phyloP scores from a whole-genome alignment of 2,888 invertebrate genomes.

The Odontomyia ornata region DNA sequence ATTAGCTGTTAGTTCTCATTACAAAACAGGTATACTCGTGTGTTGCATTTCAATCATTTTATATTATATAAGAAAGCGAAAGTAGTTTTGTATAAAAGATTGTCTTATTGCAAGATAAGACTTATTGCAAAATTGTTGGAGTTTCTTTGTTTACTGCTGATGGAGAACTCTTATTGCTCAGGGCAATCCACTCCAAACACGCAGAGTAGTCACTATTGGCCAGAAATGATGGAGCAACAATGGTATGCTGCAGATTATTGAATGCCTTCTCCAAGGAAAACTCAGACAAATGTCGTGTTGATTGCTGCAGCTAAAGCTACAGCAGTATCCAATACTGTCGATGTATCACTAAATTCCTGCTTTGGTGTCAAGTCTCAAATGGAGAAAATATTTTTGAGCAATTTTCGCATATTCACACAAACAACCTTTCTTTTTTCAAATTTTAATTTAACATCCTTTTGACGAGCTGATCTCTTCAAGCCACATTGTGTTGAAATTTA shows the following conservation, averaged over 20 bases:
- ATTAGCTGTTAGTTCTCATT: too few species aligned
- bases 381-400: conserved; percentile 76
- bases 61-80: too few species aligned
- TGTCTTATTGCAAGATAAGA: too few species aligned
- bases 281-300: conserved; percentile 80
- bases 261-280: conserved; percentile 70
- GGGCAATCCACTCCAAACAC: conserved; percentile 79
- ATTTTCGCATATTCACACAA: conserved; percentile 69
- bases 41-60: too few species aligned
- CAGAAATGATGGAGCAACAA: conserved; percentile 84
- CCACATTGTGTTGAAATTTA: conserved; percentile 66
- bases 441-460: conserved; percentile 69
- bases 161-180: conserved; percentile 63
- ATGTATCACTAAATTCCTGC: conserved; percentile 54
- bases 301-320: conserved; percentile 75
- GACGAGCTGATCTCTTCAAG: conserved; percentile 65
- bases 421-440: too few species aligned
- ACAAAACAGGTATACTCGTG: too few species aligned
- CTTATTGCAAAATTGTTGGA: too few species aligned
- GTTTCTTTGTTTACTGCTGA: conserved; percentile 65
- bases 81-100: too few species aligned
- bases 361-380: conserved; percentile 64
- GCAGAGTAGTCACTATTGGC: conserved; percentile 85
- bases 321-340: conserved; percentile 62
- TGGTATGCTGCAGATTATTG: conserved; percentile 75